Conservation (phyloP, 2,888 invertebrate species). For the Metellina segmentata region DNA sequence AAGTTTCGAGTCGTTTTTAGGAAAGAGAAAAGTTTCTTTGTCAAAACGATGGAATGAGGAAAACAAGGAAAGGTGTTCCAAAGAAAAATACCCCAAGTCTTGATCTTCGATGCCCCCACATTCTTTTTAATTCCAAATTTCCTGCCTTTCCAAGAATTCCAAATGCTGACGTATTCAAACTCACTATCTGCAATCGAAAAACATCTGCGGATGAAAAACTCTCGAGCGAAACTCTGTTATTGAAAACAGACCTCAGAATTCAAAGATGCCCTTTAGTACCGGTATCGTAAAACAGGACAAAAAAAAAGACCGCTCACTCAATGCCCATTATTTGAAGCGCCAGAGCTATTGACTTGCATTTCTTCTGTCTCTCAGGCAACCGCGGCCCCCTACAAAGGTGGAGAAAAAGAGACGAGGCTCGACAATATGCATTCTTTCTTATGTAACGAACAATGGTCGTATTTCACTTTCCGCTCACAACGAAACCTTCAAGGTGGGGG, state of each 20-base stretch:
- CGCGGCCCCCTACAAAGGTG: neutral
- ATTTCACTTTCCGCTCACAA: neutral
- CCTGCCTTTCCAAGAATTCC: too few relatives aligned
- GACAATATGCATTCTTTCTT: neutral
- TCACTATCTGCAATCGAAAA: neutral
- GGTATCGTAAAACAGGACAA: neutral
- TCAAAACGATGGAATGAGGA: too few relatives aligned
- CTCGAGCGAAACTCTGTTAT: neutral
- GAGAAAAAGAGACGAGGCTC: neutral
- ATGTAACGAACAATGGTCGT: neutral
- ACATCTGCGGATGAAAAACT: neutral
- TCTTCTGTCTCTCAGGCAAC: neutral
- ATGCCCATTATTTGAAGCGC: conserved; percentile 7
- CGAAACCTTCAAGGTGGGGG: neutral
- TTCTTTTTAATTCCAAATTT: too few relatives aligned
- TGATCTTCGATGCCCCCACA: too few relatives aligned
- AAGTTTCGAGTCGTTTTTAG: too few relatives aligned
- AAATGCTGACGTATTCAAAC: too few relatives aligned
- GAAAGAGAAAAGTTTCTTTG: too few relatives aligned
- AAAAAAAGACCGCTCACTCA: neutral
- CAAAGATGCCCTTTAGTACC: neutral
- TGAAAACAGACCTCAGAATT: neutral
- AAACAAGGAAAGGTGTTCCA: too few relatives aligned
- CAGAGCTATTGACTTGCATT: neutral
- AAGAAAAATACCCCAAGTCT: too few relatives aligned